Base-by-base conservation (phyloP, 2,113 vertebrate species). In the Gadus macrocephalus region DNA sequence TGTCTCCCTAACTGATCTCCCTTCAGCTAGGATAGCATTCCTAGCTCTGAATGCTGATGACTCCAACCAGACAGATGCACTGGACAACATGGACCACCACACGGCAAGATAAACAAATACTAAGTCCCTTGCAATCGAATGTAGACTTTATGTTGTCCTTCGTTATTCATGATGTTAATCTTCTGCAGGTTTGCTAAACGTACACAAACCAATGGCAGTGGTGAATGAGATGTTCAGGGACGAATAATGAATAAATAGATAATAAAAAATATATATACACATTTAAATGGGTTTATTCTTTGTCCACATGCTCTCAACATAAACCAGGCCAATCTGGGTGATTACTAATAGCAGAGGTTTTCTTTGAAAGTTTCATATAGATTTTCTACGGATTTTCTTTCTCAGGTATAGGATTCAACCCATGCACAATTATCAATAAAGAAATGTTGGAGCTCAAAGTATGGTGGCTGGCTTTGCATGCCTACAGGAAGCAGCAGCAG, bases 401-500 rank as follows among this genome's bases (percentile, higher is more conserved):
- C 55, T n/a, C n/a, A 1, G 16, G 55, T 58, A 9, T 58, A 16
- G 15, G n/a, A 58, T n/a, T n/a, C 15, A 17, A n/a, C 3, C 2
- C 12, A 17, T n/a, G 55, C 55, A 17, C 15, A n/a, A 58, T 58
- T 58, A 58, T 58, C 55, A 58, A 58, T 58, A 2, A 17, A 17
- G 55, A 16, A 16, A 58, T 17, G 55, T 4, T 58, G 15, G n/a
- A 58, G 22, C 22, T 25, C 20, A 27, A 62, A 62, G 61, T 14
- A 15, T 11, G 22, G 20, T 12, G 3, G 22, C n/a, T 17, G 31
- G 31, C 17, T 9, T 60, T 60, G 17, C 3, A 35, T 35, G 4
- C 31, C 31, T 35, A 62, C 8, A 20, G 3, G 9, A 61, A 61
- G 17, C 17, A 35, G 69, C 53, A 27, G 69, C 72, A 71, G 71